These are phyloP conservation scores for Macropus fuliginosus DNA, from an alignment of 2,797 vertebrate genomes.

Conservation along the genomic window DNA sequence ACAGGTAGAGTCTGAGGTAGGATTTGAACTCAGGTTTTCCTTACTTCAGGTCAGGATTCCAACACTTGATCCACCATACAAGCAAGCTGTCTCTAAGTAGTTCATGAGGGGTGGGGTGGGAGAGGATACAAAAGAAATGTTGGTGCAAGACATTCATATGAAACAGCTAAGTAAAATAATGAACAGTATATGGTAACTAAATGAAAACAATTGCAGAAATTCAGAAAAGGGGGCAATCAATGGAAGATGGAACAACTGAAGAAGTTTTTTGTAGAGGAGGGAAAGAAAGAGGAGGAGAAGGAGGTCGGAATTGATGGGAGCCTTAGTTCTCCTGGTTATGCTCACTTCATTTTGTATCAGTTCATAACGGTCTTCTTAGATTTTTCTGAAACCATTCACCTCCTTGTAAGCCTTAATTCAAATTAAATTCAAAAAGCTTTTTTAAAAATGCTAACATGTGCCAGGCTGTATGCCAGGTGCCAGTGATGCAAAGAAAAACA, in stretches of 20 bases:
- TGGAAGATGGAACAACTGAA: not conserved
- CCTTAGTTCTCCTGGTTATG: not conserved
- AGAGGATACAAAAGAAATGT: not conserved
- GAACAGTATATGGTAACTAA: not conserved
- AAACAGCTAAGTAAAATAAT: not conserved
- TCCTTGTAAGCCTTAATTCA: not conserved
- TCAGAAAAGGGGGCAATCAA: not conserved
- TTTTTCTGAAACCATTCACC: not conserved
- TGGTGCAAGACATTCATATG: not conserved
- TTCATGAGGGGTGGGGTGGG: not conserved
- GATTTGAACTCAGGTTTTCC: not conserved
- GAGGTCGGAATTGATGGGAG: not conserved
- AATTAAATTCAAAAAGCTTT: not conserved
- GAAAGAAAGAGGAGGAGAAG: not conserved
- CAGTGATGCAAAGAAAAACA: not conserved
- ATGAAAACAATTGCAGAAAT: not conserved
- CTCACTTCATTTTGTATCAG: not conserved
- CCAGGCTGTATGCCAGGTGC: not conserved
- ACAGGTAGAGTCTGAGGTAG: not conserved
- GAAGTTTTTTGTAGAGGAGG: not conserved
- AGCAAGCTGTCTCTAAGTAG: not conserved
- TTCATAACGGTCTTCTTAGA: not conserved
- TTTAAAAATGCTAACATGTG: not conserved
- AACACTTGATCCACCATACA: not conserved
- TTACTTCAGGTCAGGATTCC: not conserved